Evolutionary conservation across 2,888 invertebrate genomes (phyloP), one percentile per base, ranked within the genome.

Genomic region (Cheilosia variabilis): DNA sequence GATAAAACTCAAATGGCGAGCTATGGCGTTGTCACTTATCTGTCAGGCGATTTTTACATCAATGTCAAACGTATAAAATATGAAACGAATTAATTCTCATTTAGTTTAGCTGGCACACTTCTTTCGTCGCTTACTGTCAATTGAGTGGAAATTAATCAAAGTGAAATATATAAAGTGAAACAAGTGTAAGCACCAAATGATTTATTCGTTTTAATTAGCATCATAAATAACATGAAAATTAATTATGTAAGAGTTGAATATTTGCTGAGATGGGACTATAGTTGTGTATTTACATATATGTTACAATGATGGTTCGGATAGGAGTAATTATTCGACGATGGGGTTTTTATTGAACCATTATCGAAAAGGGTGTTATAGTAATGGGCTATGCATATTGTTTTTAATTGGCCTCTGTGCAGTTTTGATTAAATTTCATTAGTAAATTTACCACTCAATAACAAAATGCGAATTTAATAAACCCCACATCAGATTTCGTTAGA

Each of bases 21-120:
- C n/a, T 7, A 45, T n/a, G n/a, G n/a, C 2, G n/a, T n/a, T 45
- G 15, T n/a, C 45, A 45, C 17, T n/a, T 37, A 37, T 37, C 45
- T n/a, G 45, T 45, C 45, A 45, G 45, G 17, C 45, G 45, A 45
- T 45, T 45, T 45, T 17, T 17, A 6, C 45, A 45, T 45, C 45
- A 45, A 17, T 17, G 45, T 45, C 45, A 7, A n/a, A 45, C n/a
- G 10, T 13, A 37, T 4, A 15, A n/a, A 6, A 6, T 45, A 45
- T n/a, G 7, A 45, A n/a, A 45, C n/a, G 45, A 45, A 45, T 45
- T 45, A 45, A 45, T 45, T 45, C 5, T n/a, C 17, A 17, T 45
- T 45, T 45, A 45, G 7, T 17, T 47, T 19, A 9, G 17, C 9
- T 47, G 7, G 19, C 47, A 19, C 9, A 17, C 47, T 13, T 37